phyloP scores from a whole-genome alignment of 1,140 invertebrate species.

The Drosophila novamexicana region DNA sequence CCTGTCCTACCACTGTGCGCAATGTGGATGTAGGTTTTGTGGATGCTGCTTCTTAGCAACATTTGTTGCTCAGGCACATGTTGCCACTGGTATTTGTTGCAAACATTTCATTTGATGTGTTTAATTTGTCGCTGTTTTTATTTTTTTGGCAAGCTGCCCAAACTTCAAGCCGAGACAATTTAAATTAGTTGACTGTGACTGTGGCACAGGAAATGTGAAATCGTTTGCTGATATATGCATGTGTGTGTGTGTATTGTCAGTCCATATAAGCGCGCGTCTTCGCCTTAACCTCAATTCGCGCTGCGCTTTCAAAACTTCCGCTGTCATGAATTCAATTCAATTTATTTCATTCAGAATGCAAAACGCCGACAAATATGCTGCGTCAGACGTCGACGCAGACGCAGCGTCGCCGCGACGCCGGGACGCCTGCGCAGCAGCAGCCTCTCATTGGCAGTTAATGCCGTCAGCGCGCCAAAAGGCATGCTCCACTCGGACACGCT shows the following conservation, averaged over 20 bases:
- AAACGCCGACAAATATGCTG: constrained; percentile 47
- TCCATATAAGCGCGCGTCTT: constrained; percentile 37
- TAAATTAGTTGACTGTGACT: constrained; percentile 24
- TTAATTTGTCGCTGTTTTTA: constrained; percentile 9
- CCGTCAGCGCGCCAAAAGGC: constrained; percentile 41
- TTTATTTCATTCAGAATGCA: constrained; percentile 57
- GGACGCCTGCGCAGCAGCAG: constrained; percentile 57
- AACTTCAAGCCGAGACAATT: constrained; percentile 2
- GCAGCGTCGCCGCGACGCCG: constrained; percentile 44
- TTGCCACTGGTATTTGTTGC: constrained; percentile 22
- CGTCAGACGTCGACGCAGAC: constrained; percentile 26
- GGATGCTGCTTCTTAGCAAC: constrained; percentile 52
- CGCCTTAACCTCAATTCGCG: constrained; percentile 46
- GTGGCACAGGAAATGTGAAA: constrained; percentile 33
- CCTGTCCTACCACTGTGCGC: constrained; percentile 9
- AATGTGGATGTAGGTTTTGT: constrained; percentile 46
- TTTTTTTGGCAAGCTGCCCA: constrained; percentile 40
- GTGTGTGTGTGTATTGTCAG: constrained; percentile 7
- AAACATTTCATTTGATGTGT: neutral
- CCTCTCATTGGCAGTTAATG: constrained; percentile 52
- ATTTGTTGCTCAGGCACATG: constrained; percentile 23
- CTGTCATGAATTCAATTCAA: constrained; percentile 55
- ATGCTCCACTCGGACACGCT: constrained; percentile 37
- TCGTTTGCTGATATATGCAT: constrained; percentile 4
- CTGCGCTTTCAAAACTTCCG: constrained; percentile 60